Evolutionary conservation across 1,140 invertebrate species (phyloP).

Genomic region (Nasonia longicornis): DNA sequence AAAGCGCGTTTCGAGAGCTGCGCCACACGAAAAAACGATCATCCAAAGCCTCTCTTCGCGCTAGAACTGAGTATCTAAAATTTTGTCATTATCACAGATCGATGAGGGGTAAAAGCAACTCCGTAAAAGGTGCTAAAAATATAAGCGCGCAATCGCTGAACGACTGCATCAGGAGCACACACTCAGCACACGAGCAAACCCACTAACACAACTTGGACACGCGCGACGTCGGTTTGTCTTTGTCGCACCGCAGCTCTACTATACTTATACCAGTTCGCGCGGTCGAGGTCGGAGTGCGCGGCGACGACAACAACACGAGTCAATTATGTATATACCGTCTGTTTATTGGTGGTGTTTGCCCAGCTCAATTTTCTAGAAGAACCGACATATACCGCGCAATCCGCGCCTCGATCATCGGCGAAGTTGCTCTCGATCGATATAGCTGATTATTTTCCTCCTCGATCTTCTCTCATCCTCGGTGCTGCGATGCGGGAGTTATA

Average conservation of each 20-base stretch:
- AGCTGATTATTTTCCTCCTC: not conserved
- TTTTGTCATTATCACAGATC: slow-evolving; percentile 11
- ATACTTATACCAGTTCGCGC: no score
- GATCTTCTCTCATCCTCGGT: not conserved
- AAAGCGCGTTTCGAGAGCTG: not conserved
- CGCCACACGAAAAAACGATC: not conserved
- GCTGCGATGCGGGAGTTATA: not conserved
- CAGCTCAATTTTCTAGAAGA: not conserved
- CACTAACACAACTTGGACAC: no score
- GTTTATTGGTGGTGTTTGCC: not conserved
- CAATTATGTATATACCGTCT: not conserved
- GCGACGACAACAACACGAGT: not conserved
- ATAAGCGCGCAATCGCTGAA: not conserved
- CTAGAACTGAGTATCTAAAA: not conserved
- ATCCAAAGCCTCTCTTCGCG: not conserved
- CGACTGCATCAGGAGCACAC: not conserved
- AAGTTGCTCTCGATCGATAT: not conserved
- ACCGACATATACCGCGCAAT: not conserved
- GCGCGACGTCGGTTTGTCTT: no score
- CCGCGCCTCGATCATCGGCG: not conserved
- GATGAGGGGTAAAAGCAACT: not conserved
- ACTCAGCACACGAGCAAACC: not conserved
- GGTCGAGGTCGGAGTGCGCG: not conserved
- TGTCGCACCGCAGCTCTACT: no score
- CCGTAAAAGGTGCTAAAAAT: slow-evolving; percentile 24